Conservation (phyloP, 2,888 invertebrate species). For the Agrotis clavis region DNA sequence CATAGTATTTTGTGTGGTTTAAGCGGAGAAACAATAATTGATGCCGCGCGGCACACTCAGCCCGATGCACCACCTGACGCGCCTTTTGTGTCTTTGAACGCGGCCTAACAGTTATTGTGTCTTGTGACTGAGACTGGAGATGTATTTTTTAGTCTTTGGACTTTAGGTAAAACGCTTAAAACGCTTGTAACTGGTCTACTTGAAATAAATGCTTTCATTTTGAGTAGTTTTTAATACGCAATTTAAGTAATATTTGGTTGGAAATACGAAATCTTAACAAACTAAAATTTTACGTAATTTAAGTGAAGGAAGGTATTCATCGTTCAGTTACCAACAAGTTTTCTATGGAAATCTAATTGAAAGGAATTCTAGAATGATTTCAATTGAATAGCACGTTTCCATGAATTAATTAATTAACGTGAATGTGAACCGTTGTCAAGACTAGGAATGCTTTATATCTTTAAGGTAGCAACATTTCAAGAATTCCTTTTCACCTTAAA, state of each 20-base stretch:
- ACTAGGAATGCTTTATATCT: conserved; percentile 1
- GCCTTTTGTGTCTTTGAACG: too few relatives aligned
- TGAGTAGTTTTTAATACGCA: neutral
- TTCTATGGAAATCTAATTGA: conserved; percentile 17
- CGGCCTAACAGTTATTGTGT: too few relatives aligned
- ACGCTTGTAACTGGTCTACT: too few relatives aligned
- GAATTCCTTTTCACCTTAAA: neutral
- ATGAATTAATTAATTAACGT: conserved; percentile 22
- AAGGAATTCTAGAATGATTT: neutral
- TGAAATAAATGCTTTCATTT: too few relatives aligned
- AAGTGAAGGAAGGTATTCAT: neutral
- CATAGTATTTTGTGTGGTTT: too few relatives aligned
- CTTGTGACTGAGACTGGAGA: too few relatives aligned
- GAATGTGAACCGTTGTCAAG: neutral
- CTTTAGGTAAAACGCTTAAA: too few relatives aligned
- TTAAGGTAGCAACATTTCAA: neutral
- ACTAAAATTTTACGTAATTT: conserved; percentile 8
- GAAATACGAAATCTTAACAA: conserved; percentile 6
- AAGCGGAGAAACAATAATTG: too few relatives aligned
- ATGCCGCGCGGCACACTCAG: too few relatives aligned
- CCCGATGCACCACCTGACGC: too few relatives aligned
- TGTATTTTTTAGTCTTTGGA: too few relatives aligned
- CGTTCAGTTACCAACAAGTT: neutral
- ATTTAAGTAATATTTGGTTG: neutral
- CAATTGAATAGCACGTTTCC: conserved; percentile 1